Conservation (phyloP, 2,888 invertebrate genomes). For the Ferdinandea cuprea region DNA sequence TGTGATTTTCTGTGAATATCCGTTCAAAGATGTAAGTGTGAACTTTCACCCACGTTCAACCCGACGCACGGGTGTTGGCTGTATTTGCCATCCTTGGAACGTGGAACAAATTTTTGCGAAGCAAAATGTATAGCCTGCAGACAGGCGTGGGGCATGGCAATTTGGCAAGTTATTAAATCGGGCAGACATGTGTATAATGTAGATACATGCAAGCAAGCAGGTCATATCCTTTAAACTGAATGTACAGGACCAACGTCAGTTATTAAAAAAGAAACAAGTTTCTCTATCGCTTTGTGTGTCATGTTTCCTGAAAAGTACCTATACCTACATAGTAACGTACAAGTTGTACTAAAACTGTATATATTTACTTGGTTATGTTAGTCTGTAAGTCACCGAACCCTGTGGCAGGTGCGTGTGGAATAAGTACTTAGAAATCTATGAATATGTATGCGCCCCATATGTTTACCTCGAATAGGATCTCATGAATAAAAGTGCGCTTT, state of each 20-base stretch:
- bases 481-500: background rate
- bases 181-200: conserved; percentile 14
- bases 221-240: conserved; percentile 21
- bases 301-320: background rate
- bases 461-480: background rate
- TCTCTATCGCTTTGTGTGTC: conserved; percentile 1
- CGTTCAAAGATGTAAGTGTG: no score
- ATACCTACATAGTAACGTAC: conserved; percentile 11
- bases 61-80: conserved; percentile 4
- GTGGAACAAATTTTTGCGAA: conserved; percentile 24
- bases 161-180: background rate
- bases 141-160: background rate
- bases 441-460: background rate
- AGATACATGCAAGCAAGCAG: conserved; percentile 31
- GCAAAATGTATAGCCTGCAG: background rate
- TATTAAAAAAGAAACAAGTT: conserved; percentile 13
- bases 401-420: conserved; percentile 27
- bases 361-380: background rate
- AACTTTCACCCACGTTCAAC: no score
- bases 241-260: conserved; percentile 19
- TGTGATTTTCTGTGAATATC: conserved; percentile 11
- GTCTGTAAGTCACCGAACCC: conserved; percentile 34
- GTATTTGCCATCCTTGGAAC: conserved; percentile 30
- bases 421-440: background rate
- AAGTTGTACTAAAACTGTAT: background rate